These are phyloP conservation scores for Actinia tenebrosa DNA, from an alignment of 64 coral and sea anemone genomes.

Conservation along the genomic window DNA sequence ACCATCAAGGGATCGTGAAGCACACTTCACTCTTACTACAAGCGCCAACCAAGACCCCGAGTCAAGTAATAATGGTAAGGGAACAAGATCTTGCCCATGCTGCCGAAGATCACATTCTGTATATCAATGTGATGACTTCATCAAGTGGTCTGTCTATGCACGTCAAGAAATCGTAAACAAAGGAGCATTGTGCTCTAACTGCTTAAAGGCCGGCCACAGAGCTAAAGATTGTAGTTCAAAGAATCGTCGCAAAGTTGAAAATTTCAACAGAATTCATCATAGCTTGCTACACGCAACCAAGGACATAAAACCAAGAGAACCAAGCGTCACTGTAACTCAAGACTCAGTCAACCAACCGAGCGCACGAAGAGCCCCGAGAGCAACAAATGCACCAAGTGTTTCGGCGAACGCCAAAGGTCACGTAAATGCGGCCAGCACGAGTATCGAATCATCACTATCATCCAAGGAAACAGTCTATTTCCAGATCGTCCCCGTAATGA, in stretches of 20 bases:
- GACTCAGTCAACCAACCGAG: neutral
- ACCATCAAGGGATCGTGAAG: conserved; percentile 25
- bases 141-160: conserved; percentile 10
- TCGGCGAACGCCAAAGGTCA: neutral
- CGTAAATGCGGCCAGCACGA: neutral
- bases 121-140: conserved; percentile 29
- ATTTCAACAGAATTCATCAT: conserved; percentile 30
- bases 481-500: conserved; percentile 36
- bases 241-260: conserved; percentile 22
- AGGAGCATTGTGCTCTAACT: conserved; percentile 27
- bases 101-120: conserved; percentile 16
- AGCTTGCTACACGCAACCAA: conserved; percentile 27
- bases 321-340: neutral
- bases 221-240: conserved; percentile 23
- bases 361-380: too few species aligned
- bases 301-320: neutral
- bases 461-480: conserved; percentile 42
- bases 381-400: neutral
- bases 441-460: neutral
- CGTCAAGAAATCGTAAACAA: conserved; percentile 17
- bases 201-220: conserved; percentile 28
- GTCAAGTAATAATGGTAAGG: too few species aligned
- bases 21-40: conserved; percentile 9
- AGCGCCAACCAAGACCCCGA: neutral
- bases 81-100: conserved; percentile 5